A percentile compares a stretch with the other conserved stretches of the same genome.
These are phyloP conservation scores for Xenopus laevis DNA, from an alignment of 2,113 vertebrate species.

Conservation along the genomic window DNA sequence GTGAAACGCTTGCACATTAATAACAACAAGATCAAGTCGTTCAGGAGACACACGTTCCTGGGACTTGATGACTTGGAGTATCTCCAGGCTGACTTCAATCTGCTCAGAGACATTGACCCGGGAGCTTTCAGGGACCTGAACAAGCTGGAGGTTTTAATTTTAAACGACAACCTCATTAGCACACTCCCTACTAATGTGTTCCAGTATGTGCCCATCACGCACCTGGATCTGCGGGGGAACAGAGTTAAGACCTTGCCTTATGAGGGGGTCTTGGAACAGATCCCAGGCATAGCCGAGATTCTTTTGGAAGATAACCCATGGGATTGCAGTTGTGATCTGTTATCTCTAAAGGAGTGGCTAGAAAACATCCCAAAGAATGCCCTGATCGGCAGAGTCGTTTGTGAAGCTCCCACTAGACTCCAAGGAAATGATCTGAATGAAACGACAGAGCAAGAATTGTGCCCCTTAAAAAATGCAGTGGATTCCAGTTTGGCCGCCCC, in stretches of 20 bases:
- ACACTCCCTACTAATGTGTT: slow-evolving; percentile 91
- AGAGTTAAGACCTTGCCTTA: slow-evolving; percentile 98
- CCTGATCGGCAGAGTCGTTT: slow-evolving; percentile 90
- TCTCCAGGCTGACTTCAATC: slow-evolving; percentile 97
- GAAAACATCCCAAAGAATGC: slow-evolving; percentile 96
- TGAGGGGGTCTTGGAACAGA: slow-evolving; percentile 93
- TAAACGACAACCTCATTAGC: slow-evolving; percentile 98
- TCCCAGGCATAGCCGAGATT: slow-evolving; percentile 95
- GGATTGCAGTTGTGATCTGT: slow-evolving; percentile 96
- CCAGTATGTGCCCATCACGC: slow-evolving; percentile 95
- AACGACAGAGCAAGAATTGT: slow-evolving; percentile 90
- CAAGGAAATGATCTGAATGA: slow-evolving; percentile 96
- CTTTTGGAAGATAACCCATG: slow-evolving; percentile 97
- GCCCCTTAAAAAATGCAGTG: slow-evolving; percentile 82
- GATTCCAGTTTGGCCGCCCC: slow-evolving; percentile 91
- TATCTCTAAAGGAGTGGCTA: slow-evolving; percentile 96
- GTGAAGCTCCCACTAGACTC: slow-evolving; percentile 90
- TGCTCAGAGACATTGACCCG: slow-evolving; percentile 93
- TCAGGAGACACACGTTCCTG: slow-evolving; percentile 94
- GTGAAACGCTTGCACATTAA: slow-evolving; percentile 96
- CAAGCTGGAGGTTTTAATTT: slow-evolving; percentile 96
- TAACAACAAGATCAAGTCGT: slow-evolving; percentile 97
- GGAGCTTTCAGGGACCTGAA: slow-evolving; percentile 95
- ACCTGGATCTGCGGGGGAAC: slow-evolving; percentile 95
- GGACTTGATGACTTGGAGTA: slow-evolving; percentile 98